A percentile compares a stretch with the other conserved stretches of the same genome.
Conservation (phyloP, 2,113 vertebrate genomes). For the Camelus dromedarius region DNA sequence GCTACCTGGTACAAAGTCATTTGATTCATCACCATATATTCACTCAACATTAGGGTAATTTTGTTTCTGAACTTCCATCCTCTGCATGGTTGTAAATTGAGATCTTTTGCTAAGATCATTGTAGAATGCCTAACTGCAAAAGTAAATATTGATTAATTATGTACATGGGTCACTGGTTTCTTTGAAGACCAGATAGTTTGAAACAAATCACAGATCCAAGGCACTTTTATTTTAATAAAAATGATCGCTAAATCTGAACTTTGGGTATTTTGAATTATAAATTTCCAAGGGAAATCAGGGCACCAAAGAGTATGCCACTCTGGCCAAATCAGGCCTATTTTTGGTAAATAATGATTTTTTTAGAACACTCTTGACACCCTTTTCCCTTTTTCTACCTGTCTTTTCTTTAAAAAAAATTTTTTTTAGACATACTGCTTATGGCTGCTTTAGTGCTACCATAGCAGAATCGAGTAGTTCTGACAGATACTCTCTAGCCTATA, state of each 20-base stretch:
- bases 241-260: not conserved
- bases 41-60: not conserved
- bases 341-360: not conserved
- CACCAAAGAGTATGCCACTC: not conserved
- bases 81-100: not conserved
- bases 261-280: not conserved
- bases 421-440: not conserved
- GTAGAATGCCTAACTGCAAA: not conserved
- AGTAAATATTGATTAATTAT: not conserved
- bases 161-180: not conserved
- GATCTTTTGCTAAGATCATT: not conserved
- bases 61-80: constrained; percentile 10
- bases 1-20: not conserved
- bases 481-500: not conserved
- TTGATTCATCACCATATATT: not conserved
- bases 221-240: not conserved
- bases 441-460: not conserved
- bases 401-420: not conserved
- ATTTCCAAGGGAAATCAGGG: not conserved
- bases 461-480: not conserved
- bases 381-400: not conserved
- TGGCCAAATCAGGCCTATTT: not conserved
- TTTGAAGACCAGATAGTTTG: not conserved
- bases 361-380: not conserved
- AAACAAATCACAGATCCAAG: not conserved